These are phyloP conservation scores for Notechis scutatus DNA, from an alignment of 2,113 vertebrate species.

Conservation along the genomic window DNA sequence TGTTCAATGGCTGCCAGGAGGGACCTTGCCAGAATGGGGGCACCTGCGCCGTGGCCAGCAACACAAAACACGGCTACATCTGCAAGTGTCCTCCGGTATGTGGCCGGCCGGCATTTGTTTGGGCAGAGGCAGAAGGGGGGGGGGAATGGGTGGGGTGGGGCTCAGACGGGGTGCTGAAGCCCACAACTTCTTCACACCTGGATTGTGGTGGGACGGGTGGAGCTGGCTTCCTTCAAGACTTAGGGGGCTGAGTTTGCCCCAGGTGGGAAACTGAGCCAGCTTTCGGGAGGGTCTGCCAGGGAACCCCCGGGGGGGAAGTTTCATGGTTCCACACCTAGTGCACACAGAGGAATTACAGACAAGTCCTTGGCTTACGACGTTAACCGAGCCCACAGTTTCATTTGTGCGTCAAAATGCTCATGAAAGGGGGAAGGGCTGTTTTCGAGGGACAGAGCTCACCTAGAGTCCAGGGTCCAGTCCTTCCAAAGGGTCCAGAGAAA, in stretches of 20 bases:
- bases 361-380: no score
- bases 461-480: not conserved
- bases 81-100: slow-evolving; percentile 91
- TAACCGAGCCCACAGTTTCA: no score
- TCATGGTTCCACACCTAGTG: not conserved
- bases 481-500: not conserved
- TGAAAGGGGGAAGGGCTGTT: not conserved
- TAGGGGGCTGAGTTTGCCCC: no score
- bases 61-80: slow-evolving; percentile 91
- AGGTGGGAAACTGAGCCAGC: not conserved
- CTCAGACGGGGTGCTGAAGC: not conserved
- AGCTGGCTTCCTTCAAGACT: not conserved
- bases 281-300: not conserved
- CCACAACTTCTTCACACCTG: not conserved
- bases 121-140: not conserved
- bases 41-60: slow-evolving; percentile 87
- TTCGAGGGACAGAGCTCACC: not conserved
- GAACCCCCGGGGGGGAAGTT: not conserved
- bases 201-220: not conserved
- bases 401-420: no score
- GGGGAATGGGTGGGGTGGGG: not conserved
- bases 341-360: not conserved
- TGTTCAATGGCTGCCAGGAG: slow-evolving; percentile 88
- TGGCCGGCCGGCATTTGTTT: not conserved
- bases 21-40: slow-evolving; percentile 89